Conservation (phyloP, 2,888 invertebrate species). For the Syrphus vitripennis region DNA sequence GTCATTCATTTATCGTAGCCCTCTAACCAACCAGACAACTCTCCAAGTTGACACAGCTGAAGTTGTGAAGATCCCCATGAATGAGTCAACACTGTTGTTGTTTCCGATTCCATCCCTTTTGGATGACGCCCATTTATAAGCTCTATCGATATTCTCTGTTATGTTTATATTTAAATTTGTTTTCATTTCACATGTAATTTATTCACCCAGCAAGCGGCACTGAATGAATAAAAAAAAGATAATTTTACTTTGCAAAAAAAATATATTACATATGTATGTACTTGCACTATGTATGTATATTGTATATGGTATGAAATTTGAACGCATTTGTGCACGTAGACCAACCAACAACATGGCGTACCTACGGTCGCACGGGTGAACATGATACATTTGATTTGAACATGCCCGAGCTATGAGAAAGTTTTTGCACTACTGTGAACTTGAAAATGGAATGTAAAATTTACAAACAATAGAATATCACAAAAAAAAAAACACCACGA, state of each 20-base stretch:
- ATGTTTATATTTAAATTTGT: slow-evolving; percentile 12
- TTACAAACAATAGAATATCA: slow-evolving; percentile 42
- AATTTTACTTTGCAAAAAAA: slow-evolving; percentile 10
- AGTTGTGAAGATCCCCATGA: background rate
- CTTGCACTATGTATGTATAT: background rate
- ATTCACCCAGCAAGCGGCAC: slow-evolving; percentile 38
- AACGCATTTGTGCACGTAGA: slow-evolving; percentile 56
- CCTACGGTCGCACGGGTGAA: slow-evolving; percentile 1
- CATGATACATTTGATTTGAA: slow-evolving; percentile 41
- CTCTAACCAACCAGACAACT: background rate
- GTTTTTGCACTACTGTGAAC: slow-evolving; percentile 55
- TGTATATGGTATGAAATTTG: slow-evolving; percentile 30
- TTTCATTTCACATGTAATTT: slow-evolving; percentile 33
- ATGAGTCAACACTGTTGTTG: slow-evolving; percentile 31
- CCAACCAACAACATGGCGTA: background rate
- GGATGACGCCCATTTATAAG: slow-evolving; percentile 22
- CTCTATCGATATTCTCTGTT: background rate
- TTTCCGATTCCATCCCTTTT: background rate
- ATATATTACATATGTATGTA: too few species aligned
- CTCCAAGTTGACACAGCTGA: slow-evolving; percentile 25
- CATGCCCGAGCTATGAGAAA: slow-evolving; percentile 49
- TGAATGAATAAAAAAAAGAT: background rate
- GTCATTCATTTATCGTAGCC: background rate
- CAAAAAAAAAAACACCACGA: background rate
- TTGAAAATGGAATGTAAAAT: slow-evolving; percentile 54